Evolutionary conservation across 1,140 invertebrate genomes (phyloP).

Genomic region (Hetaerina americana): DNA sequence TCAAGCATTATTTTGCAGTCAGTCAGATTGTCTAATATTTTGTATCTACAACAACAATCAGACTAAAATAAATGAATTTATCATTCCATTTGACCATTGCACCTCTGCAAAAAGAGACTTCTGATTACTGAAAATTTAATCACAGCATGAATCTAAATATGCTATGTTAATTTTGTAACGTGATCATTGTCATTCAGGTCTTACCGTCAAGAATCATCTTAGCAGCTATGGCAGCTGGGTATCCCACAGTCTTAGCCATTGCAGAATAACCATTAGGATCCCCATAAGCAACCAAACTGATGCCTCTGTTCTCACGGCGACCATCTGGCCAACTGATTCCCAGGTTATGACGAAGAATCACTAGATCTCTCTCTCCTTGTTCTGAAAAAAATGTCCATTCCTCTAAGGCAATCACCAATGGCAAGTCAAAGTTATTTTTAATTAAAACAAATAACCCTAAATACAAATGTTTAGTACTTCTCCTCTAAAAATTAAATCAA

Average conservation of each 20-base stretch:
- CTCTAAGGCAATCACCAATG: too few relatives aligned
- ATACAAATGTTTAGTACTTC: background rate
- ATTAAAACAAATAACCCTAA: background rate
- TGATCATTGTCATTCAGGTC: conserved; percentile 6
- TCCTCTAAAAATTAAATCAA: background rate
- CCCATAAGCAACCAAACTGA: conserved; percentile 90
- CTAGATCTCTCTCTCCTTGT: conserved; percentile 79
- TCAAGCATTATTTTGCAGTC: too few relatives aligned
- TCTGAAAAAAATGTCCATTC: too few relatives aligned
- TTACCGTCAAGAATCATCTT: conserved; percentile 94
- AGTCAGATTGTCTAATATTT: too few relatives aligned
- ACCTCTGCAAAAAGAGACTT: too few relatives aligned
- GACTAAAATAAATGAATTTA: background rate
- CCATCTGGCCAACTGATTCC: conserved; percentile 85
- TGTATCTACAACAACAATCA: background rate
- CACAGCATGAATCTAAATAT: too few relatives aligned
- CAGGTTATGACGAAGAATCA: conserved; percentile 88
- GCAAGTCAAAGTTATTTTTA: too few relatives aligned
- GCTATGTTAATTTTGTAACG: too few relatives aligned
- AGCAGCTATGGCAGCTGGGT: conserved; percentile 88
- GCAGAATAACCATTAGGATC: conserved; percentile 77
- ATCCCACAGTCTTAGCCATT: conserved; percentile 95
- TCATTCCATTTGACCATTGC: too few relatives aligned
- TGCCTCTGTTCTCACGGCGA: conserved; percentile 64
- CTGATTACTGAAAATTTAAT: too few relatives aligned